A percentile compares a stretch with the other conserved stretches of the same genome.
phyloP scores from a whole-genome alignment of 2,113 vertebrate species.

The Brachirus orientalis region DNA sequence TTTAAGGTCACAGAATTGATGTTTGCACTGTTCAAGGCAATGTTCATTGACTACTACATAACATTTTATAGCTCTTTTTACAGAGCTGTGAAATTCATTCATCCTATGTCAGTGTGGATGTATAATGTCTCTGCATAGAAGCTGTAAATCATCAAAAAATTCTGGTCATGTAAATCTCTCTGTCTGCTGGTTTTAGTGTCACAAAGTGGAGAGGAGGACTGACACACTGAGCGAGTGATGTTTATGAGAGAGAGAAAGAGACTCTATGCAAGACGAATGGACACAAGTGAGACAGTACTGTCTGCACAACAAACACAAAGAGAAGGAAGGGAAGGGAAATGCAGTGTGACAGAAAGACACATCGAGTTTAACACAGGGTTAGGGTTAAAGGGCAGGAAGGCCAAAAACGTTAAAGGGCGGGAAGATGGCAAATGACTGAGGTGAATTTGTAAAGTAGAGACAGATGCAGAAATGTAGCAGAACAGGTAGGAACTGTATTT shows the following conservation, averaged over 20 bases:
- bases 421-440: constrained; percentile 12
- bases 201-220: constrained; percentile 30
- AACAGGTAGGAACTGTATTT: constrained; percentile 10
- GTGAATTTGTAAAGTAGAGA: constrained; percentile 5
- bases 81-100: background rate
- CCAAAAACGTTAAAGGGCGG: constrained; percentile 2
- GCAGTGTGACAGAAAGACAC: constrained; percentile 21
- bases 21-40: background rate
- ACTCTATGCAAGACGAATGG: constrained; percentile 38
- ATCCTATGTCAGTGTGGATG: background rate
- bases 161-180: constrained; percentile 34
- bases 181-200: constrained; percentile 51
- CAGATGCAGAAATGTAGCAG: constrained; percentile 9
- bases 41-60: constrained; percentile 5
- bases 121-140: constrained; percentile 10
- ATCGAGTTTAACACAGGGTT: constrained; percentile 20
- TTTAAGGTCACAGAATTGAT: constrained; percentile 2
- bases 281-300: constrained; percentile 14
- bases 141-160: constrained; percentile 24
- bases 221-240: constrained; percentile 34
- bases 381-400: no score
- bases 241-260: constrained; percentile 41
- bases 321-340: constrained; percentile 43
- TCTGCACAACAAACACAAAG: constrained; percentile 23
- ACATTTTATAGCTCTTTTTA: background rate